A percentile compares a stretch with the other conserved stretches of the same genome.
Conservation (phyloP, 2,888 invertebrate species). For the Melanostoma scalare region DNA sequence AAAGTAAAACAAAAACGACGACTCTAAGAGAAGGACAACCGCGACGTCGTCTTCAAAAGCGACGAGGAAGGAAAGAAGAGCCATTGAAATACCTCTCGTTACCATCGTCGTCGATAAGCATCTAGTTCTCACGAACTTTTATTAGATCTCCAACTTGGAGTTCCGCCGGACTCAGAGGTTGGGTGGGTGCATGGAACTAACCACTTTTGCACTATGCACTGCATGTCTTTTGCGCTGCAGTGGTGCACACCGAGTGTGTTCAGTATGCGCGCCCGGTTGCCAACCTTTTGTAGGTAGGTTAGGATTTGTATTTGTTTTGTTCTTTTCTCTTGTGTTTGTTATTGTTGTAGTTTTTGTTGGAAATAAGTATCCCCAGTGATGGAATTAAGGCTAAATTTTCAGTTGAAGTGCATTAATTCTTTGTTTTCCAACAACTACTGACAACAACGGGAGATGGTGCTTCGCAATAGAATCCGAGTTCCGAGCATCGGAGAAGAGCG, state of each 20-base stretch:
- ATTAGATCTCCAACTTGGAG: slow-evolving; percentile 75
- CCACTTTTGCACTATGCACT: slow-evolving; percentile 72
- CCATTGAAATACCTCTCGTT: slow-evolving; percentile 73
- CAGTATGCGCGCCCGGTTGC: slow-evolving; percentile 58
- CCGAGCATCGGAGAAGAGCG: background rate
- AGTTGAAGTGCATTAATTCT: slow-evolving; percentile 68
- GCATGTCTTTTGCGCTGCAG: slow-evolving; percentile 47
- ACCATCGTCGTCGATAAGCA: slow-evolving; percentile 77
- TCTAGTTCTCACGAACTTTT: slow-evolving; percentile 81
- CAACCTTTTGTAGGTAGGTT: slow-evolving; percentile 65
- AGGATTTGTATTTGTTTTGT: slow-evolving; percentile 45
- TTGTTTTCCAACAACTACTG: slow-evolving; percentile 45
- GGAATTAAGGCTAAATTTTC: slow-evolving; percentile 66
- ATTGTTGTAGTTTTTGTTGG: background rate
- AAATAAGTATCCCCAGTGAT: slow-evolving; percentile 31
- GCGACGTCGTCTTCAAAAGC: slow-evolving; percentile 46
- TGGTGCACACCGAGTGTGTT: slow-evolving; percentile 40
- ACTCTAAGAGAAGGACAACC: slow-evolving; percentile 18
- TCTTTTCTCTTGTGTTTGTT: slow-evolving; percentile 7
- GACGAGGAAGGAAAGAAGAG: slow-evolving; percentile 66
- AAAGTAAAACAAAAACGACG: slow-evolving; percentile 18
- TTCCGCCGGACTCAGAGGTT: slow-evolving; percentile 73
- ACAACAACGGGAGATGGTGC: slow-evolving; percentile 5
- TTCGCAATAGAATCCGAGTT: background rate
- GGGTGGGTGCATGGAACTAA: slow-evolving; percentile 71